Conservation (phyloP, 2,888 invertebrate genomes). For the Tillus elongatus region DNA sequence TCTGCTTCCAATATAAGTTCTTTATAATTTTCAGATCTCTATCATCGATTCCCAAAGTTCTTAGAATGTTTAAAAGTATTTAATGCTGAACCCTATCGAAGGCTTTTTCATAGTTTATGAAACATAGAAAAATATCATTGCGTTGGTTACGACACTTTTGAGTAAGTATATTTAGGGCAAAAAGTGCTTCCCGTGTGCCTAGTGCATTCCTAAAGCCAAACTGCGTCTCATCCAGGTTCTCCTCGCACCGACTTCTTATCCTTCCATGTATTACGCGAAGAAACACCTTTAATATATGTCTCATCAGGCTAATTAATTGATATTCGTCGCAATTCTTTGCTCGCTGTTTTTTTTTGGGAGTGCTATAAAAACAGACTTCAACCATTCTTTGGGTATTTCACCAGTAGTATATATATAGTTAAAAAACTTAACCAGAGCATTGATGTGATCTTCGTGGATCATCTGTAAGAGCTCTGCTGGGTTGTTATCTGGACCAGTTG, state of each 20-base stretch:
- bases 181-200: constrained; percentile 6
- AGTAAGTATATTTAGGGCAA: constrained; percentile 5
- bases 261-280: constrained; percentile 10
- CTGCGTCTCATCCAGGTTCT: constrained; percentile 10
- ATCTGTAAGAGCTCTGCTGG: background rate
- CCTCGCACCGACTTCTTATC: constrained; percentile 10
- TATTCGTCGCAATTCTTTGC: constrained; percentile 5
- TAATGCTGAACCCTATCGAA: constrained; percentile 7
- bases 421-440: constrained; percentile 2
- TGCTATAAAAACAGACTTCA: constrained; percentile 11
- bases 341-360: constrained; percentile 1
- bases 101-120: constrained; percentile 7
- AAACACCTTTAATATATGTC: constrained; percentile 9
- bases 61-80: constrained; percentile 5
- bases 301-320: constrained; percentile 10
- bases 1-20: constrained; percentile 4
- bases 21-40: background rate
- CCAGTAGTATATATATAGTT: constrained; percentile 9
- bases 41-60: background rate
- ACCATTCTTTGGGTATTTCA: constrained; percentile 8
- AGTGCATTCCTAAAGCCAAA: constrained; percentile 9
- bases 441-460: background rate
- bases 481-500: constrained; percentile 2
- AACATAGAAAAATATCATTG: background rate
- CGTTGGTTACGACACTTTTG: constrained; percentile 4